Base-by-base conservation (phyloP, 2,888 invertebrate genomes). In the Cephus pulcher region DNA sequence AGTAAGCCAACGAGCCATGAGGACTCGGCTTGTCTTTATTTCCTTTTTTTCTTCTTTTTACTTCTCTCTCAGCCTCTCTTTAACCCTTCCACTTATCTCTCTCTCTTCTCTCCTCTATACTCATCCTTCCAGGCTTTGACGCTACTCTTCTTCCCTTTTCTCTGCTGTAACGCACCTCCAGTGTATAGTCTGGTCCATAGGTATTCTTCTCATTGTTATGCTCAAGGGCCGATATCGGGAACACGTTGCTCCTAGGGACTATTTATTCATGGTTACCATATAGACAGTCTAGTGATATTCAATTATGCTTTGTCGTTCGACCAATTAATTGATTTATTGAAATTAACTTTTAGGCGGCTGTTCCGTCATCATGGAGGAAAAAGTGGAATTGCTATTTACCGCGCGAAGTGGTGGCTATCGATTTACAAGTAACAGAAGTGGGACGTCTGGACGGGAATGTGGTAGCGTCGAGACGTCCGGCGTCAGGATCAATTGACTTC, bases 1-100 rank as follows among this genome's bases (percentile, higher is more conserved):
- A 40, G 30, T 37, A 34, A 12, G 78, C 80, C 80, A 80, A 76
- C 74, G 69, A 76, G 78, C 56, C 30, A 35, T 75, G 76, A 80
- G 78, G 70, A 76, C 75, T 70, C 78, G 56, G 56, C 56, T 56
- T 56, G 56, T 56, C 56, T 56, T 56, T 56, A 9, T 23, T 56
- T 23, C 9, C 0, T 56, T 56, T 56, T 23, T 6, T 40, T 23
- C 6, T 40, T 78, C 15, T 30, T 2, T 33, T 33, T 12, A 12
- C 32, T 71, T 1, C 33, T 71, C 33, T 71, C 71, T 32, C 70
- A 12, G 12, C 32, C 71, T 71, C 71, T 71, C 71, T 71, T 23
- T 71, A 32, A 33, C 71, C 34, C 12, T 71, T 71, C 32, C 12
- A 15, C 71, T 71, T 70, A 12, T 70, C 70, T 33, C 6, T 6